These are phyloP conservation scores for Macrobrachium rosenbergii DNA, from an alignment of 1,140 invertebrate species.

Conservation along the genomic window DNA sequence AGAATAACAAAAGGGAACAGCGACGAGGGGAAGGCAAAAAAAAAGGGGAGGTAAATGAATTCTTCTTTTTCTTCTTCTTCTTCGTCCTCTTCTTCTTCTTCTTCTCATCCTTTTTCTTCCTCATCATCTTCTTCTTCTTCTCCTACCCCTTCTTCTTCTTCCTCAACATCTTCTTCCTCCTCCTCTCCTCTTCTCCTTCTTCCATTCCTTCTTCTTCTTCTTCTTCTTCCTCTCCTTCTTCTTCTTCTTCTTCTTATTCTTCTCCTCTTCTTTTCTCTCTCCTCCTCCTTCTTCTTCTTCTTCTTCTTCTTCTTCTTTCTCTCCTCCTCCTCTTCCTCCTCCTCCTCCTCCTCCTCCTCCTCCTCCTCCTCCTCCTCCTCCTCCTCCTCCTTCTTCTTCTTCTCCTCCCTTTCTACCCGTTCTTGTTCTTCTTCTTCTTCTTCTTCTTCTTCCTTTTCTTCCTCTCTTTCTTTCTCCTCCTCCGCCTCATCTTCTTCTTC, in stretches of 20 bases:
- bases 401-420: too few species aligned
- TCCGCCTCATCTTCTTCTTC: not conserved
- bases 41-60: too few species aligned
- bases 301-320: not conserved
- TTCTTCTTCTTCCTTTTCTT: not conserved
- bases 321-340: too few species aligned
- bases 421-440: not conserved
- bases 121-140: not conserved
- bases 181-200: not conserved
- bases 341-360: too few species aligned
- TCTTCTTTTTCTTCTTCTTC: not conserved
- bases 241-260: conserved; percentile 1
- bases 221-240: not conserved
- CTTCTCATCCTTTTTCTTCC: too few species aligned
- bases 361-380: too few species aligned
- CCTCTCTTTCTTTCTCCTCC: too few species aligned
- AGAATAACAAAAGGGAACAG: too few species aligned
- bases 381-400: not conserved
- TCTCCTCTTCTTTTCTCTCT: too few species aligned
- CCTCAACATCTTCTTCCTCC: conserved; percentile 9
- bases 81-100: not conserved
- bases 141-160: not conserved
- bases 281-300: not conserved
- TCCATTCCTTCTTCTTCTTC: not conserved
- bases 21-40: too few species aligned